Conservation (phyloP, 1,140 invertebrate species). For the Cylas formicarius region DNA sequence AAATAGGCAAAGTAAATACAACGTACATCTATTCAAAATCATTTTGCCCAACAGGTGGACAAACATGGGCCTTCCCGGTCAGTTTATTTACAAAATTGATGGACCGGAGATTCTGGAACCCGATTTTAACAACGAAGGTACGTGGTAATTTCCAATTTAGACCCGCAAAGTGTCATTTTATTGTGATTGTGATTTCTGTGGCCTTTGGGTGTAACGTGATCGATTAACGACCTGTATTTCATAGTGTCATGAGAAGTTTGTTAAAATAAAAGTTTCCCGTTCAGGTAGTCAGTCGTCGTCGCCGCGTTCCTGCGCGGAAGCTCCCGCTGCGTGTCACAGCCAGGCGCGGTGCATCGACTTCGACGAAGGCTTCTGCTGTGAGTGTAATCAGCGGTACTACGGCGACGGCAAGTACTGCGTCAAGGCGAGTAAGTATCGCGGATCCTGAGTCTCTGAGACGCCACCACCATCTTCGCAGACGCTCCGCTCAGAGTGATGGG, state of each 20-base stretch:
- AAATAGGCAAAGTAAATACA: conserved; percentile 22
- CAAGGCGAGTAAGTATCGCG: conserved; percentile 56
- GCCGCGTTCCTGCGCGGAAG: conserved; percentile 47
- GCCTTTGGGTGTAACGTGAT: not conserved
- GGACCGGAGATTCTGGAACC: conserved; percentile 57
- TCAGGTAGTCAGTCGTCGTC: not conserved
- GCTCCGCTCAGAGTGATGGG: conserved; percentile 79
- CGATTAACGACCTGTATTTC: not conserved
- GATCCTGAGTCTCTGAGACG: not conserved
- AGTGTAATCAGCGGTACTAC: conserved; percentile 70
- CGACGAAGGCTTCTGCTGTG: conserved; percentile 78
- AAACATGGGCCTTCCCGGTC: conserved; percentile 73
- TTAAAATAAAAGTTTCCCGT: not conserved
- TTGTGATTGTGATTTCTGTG: too few species aligned
- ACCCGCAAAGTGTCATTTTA: too few species aligned
- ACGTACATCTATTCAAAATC: not conserved
- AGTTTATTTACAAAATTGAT: conserved; percentile 79
- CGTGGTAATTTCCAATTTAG: conserved; percentile 8
- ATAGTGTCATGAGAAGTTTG: not conserved
- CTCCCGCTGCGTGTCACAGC: conserved; percentile 65
- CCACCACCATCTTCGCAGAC: conserved; percentile 44
- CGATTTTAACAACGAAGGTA: conserved; percentile 50
- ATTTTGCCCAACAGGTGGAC: conserved; percentile 60
- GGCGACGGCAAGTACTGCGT: conserved; percentile 89
- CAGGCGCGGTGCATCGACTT: conserved; percentile 78